Evolutionary conservation across 2,888 invertebrate genomes (phyloP), one percentile per base, ranked within the genome.

Genomic region (Caenorhabditis macrosperma): DNA sequence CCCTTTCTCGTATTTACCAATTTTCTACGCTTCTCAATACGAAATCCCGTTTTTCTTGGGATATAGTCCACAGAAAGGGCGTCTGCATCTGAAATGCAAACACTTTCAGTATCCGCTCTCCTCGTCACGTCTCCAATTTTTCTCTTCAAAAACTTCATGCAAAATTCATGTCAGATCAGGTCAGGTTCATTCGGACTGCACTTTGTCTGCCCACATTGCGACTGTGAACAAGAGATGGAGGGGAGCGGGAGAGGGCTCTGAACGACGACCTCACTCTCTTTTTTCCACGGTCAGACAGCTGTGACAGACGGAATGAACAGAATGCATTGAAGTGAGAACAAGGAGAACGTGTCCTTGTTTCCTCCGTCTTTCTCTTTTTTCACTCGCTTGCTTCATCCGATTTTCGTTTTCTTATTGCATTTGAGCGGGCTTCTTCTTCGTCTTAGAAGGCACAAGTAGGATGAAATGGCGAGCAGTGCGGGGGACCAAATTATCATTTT

Each of bases 331-430:
- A 74, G 71, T 71, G 71, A 71, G 71, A 57, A 57, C 10, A 64
- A 64, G 64, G 57, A 64, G 72, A 74, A 64, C 64, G 52, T 64
- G 74, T 74, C 64, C 64, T 74, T 72, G 50, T 38, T 52, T 24
- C 44, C 20, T 10, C 22, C 59, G 30, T 41, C 44, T 44, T 30
- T 6, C 24, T 64, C 46, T 41, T 41, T 57, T 74, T 52, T 72
- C 38, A 3, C 24, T 48, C 26, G n/a, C 61, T 63, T 17, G 41
- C 57, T 64, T 64, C 64, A 64, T 74, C 55, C 59, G 57, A 64
- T 74, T 74, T 64, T 46, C 35, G 33, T 68, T 74, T 74, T 74
- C 59, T 74, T 74, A 74, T 74, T 74, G 64, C 74, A 74, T 64
- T 74, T 57, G 64, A 74, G 64, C 54, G 48, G 38, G 50, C 20